phyloP scores from a whole-genome alignment of 2,797 vertebrate species.

The Spinus olivaceus region DNA sequence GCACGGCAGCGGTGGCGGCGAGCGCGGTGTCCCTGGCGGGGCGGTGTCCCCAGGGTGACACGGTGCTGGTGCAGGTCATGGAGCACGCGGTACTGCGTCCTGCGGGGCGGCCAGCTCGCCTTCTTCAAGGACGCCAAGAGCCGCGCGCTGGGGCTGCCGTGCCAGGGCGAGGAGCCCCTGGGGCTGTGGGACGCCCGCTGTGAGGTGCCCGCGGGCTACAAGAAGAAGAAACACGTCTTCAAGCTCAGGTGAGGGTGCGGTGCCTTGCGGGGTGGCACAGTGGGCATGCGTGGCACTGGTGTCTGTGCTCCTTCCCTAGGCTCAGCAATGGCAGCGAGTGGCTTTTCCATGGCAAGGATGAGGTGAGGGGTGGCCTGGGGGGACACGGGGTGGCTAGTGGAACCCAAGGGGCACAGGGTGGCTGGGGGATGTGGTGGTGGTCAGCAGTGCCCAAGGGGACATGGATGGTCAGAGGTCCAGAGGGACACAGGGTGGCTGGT shows the following conservation, averaged over 20 bases:
- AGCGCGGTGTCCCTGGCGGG: accelerated
- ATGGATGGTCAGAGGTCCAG: not conserved
- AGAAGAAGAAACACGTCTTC: constrained; percentile 94
- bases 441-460: not conserved
- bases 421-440: no score
- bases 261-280: accelerated
- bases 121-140: constrained; percentile 92
- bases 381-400: not conserved
- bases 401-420: not conserved
- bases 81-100: constrained; percentile 92
- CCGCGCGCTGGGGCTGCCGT: constrained; percentile 82
- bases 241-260: constrained; percentile 82
- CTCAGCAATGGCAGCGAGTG: constrained; percentile 91
- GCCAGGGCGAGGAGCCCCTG: constrained; percentile 89
- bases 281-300: not conserved
- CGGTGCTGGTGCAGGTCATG: constrained; percentile 81
- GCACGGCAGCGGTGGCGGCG: accelerated
- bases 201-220: constrained; percentile 88
- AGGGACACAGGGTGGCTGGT: not conserved
- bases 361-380: constrained; percentile 78
- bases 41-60: not conserved
- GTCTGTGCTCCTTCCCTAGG: constrained; percentile 72
- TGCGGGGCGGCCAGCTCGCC: constrained; percentile 85
- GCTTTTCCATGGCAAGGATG: constrained; percentile 97
- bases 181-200: constrained; percentile 82